Base-by-base conservation (phyloP, 2,797 vertebrate species). In the Lacerta agilis region DNA sequence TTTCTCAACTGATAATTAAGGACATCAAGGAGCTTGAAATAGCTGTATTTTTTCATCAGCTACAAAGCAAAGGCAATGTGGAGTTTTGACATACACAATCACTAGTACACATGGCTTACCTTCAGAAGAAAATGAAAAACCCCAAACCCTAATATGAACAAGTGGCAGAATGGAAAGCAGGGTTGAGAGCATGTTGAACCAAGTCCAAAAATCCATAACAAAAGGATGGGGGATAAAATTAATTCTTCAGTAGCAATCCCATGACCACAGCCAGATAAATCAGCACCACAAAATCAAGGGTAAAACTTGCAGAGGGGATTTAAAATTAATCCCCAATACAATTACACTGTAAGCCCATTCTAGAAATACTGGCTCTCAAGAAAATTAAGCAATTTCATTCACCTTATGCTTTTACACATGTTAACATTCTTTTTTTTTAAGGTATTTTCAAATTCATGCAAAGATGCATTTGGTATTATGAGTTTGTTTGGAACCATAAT, bases 401-500 rank as follows among this genome's bases (percentile, higher is more conserved):
- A 29, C 38, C 17, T 67, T 86, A 79, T 79, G 7, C 18, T 69
- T 10, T 36, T 15, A 55, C 25, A 67, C 20, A 78, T 58, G 29
- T 10, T 33, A 58, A 79, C 8, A 58, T n/a, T 18, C 20, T 64
- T 64, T 64, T 61, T 61, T 64, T 61, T 7, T 20, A 64, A 64
- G 20, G 1, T 18, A 18, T 64, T 64, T 64, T 64, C 61, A 64
- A 64, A 64, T 64, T 64, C 61, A 23, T 81, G 33, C 33, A 81
- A 41, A 41, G 72, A 18, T 69, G 17, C 3, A 82, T 15, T 64
- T 90, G 91, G 45, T 36, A 27, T 78, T 93, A 66, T 55, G 49
- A 90, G 25, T 25, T 89, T 61, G 33, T 8, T 33, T 33, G 64
- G 41, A 92, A 86, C 75, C 33, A 49, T 83, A 92, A 86, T 83